Evolutionary conservation across 2,113 vertebrate genomes (phyloP), one percentile per base, ranked within the genome.

Genomic region (Cephalophus harveyi): DNA sequence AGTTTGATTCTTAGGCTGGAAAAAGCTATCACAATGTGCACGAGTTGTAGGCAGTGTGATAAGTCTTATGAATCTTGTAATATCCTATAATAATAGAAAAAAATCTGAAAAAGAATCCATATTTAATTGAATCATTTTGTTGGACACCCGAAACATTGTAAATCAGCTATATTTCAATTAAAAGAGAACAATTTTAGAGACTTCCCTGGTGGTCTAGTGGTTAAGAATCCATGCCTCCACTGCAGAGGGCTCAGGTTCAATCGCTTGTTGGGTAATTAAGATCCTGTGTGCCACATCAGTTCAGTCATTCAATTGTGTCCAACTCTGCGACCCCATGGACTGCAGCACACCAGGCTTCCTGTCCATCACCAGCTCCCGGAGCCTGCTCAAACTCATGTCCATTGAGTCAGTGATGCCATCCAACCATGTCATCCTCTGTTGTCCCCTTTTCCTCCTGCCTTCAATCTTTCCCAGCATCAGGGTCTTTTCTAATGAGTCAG

Each of bases 281-380:
- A 74, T 1, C 67, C 67, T 40, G n/a, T 19, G 64, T 19, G 33
- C 64, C 64, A 36, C 17, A 11, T 12, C n/a, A 23, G 67, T 12
- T 23, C 67, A 40, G n/a, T 23, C 9, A 2, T 19, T 23, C 67
- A 40, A 1, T 2, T 1, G 5, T 23, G 67, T 21, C n/a, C 0
- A 9, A 11, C 64, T 71, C 64, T 67, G 8, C 0, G 9, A 11
- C n/a, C 33, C 64, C 64, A 11, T 1, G 8, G 64, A 36, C n/a
- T 36, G 33, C 64, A 36, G 64, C 64, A 67, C 17, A 4, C 64
- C 33, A 21, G 64, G 33, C 64, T 67, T 19, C 30, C 64, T 67
- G 64, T 23, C n/a, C 10, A 23, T 40, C 67, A 40, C 67, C 19
- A 71, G 1, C 67, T 36, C n/a, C n/a, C 1, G 10, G 19, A 71